These are phyloP conservation scores for Gastrophysa polygoni DNA, from an alignment of 2,888 invertebrate species.

Conservation along the genomic window DNA sequence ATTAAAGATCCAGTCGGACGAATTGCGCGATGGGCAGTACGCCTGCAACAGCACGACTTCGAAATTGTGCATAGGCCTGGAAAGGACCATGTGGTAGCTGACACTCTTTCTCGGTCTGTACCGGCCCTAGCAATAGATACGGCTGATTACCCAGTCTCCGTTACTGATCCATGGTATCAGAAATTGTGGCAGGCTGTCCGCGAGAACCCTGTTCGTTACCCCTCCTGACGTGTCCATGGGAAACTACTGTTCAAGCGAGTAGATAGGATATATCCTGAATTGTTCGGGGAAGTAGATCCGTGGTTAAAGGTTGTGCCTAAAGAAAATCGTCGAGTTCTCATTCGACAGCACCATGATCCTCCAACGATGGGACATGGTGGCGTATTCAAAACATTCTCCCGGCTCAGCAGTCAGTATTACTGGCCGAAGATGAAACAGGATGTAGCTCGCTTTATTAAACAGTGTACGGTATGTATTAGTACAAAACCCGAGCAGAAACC, in stretches of 20 bases:
- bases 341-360: constrained; percentile 16
- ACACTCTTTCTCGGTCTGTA: constrained; percentile 30
- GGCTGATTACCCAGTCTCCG: not conserved
- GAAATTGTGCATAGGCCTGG: constrained; percentile 32
- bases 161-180: not conserved
- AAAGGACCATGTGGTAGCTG: constrained; percentile 34
- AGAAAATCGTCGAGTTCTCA: constrained; percentile 1
- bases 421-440: constrained; percentile 39
- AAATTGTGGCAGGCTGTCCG: not conserved
- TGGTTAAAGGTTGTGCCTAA: constrained; percentile 21
- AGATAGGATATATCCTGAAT: not conserved
- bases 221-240: not conserved
- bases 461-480: too few species aligned
- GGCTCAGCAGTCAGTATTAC: too few species aligned
- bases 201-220: not conserved
- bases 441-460: too few species aligned
- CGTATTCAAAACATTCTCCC: constrained; percentile 15
- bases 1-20: too few species aligned
- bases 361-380: constrained; percentile 20
- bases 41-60: constrained; percentile 29
- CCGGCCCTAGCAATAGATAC: not conserved
- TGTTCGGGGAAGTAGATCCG: not conserved
- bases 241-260: not conserved
- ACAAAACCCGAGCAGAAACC: constrained; percentile 26
- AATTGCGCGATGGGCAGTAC: too few species aligned